Conservation (phyloP, 2,113 vertebrate species). For the Halichoeres trimaculatus region DNA sequence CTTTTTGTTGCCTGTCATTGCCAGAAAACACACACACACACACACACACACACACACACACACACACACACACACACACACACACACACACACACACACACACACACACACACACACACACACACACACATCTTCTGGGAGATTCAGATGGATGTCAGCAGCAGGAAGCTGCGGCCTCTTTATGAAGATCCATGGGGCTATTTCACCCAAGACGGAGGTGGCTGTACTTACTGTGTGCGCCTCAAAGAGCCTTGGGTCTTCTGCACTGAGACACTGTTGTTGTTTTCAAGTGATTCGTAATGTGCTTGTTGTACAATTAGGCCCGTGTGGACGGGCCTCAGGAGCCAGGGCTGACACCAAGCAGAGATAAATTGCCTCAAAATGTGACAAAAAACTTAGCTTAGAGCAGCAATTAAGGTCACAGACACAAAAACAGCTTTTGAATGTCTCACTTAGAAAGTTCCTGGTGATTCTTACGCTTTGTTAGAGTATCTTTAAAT, state of each 20-base stretch:
- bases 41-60: neutral
- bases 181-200: slow-evolving; percentile 62
- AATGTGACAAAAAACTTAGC: slow-evolving; percentile 60
- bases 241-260: slow-evolving; percentile 45
- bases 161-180: slow-evolving; percentile 36
- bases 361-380: slow-evolving; percentile 61
- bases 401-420: slow-evolving; percentile 68
- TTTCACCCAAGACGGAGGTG: slow-evolving; percentile 41
- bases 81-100: neutral
- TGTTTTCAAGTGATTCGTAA: slow-evolving; percentile 45
- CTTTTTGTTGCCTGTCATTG: neutral
- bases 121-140: slow-evolving; percentile 8
- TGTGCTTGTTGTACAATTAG: slow-evolving; percentile 60
- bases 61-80: slow-evolving; percentile 2
- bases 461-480: slow-evolving; percentile 16
- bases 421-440: slow-evolving; percentile 42
- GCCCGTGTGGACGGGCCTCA: slow-evolving; percentile 30
- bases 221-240: slow-evolving; percentile 29
- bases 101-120: neutral
- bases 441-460: slow-evolving; percentile 50
- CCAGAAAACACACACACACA: neutral
- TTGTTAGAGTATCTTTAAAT: neutral
- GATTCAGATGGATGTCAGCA: slow-evolving; percentile 57
- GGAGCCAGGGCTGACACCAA: slow-evolving; percentile 50
- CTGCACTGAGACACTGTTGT: slow-evolving; percentile 37